Conservation (phyloP, 2,113 vertebrate species). For the Stomatorhinus ivindoensis region DNA sequence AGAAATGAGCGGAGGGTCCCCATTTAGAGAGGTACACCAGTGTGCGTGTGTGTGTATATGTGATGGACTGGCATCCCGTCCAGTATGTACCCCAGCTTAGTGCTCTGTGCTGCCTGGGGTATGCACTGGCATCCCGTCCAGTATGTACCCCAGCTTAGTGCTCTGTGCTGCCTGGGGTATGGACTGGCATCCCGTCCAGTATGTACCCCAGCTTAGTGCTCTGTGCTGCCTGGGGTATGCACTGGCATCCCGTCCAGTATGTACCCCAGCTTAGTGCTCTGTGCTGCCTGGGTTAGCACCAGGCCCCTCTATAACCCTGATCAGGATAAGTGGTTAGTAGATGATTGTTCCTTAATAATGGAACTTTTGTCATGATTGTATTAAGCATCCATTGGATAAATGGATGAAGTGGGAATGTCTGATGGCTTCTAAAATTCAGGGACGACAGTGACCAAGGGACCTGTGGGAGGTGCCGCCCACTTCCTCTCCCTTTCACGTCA, state of each 20-base stretch:
- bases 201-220: not conserved
- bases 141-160: not conserved
- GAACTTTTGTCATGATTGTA: not conserved
- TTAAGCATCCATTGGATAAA: not conserved
- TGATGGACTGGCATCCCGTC: not conserved
- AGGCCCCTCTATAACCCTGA: not conserved
- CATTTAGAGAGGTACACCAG: no score
- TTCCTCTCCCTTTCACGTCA: not conserved
- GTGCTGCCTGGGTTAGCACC: not conserved
- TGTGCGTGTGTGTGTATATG: not conserved
- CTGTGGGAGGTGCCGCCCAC: not conserved
- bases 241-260: not conserved
- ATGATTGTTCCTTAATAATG: not conserved
- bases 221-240: not conserved
- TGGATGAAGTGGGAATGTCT: not conserved
- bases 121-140: no score
- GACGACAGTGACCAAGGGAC: not conserved
- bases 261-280: not conserved
- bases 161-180: not conserved
- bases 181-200: not conserved
- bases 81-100: not conserved
- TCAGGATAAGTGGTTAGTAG: not conserved
- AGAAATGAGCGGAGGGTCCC: no score
- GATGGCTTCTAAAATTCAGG: not conserved
- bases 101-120: not conserved